A percentile compares a stretch with the other conserved stretches of the same genome.
These are phyloP conservation scores for Sternarchorhynchus goeldii DNA, from an alignment of 2,797 vertebrate genomes.

Conservation along the genomic window DNA sequence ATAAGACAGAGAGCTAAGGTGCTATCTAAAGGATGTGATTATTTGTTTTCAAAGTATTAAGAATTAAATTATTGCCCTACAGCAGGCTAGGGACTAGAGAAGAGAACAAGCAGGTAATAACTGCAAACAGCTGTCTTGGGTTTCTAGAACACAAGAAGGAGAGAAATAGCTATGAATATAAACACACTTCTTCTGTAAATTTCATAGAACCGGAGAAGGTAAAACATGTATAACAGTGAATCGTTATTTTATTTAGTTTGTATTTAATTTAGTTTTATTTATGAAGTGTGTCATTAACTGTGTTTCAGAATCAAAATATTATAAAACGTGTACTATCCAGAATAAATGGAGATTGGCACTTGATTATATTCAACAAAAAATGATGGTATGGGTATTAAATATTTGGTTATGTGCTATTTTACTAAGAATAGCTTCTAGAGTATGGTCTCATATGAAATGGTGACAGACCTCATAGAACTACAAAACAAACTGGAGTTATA, in stretches of 20 bases:
- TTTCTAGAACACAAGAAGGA: background rate
- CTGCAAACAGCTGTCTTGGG: slow-evolving; percentile 30
- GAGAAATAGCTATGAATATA: background rate
- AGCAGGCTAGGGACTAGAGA: slow-evolving; percentile 29
- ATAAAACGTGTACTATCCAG: background rate
- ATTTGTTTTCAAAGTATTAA: slow-evolving; percentile 55
- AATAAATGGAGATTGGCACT: background rate
- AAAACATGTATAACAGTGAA: no score
- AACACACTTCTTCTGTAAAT: slow-evolving; percentile 1
- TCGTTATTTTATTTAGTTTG: no score
- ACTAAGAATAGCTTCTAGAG: no score
- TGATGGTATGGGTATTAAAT: no score
- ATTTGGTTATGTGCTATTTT: no score
- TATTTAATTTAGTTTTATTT: no score
- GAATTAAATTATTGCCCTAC: slow-evolving; percentile 46
- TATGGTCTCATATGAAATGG: no score
- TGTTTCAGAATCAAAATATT: background rate
- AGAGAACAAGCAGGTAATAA: slow-evolving; percentile 41
- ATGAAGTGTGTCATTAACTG: background rate
- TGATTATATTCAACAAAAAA: background rate
- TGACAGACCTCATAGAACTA: no score
- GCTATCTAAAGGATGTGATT: slow-evolving; percentile 42
- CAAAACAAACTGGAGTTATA: no score
- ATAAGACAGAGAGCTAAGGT: slow-evolving; percentile 40
- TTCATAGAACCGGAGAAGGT: background rate